Conservation (phyloP, 2,113 vertebrate species). For the Ginglymostoma cirratum region DNA sequence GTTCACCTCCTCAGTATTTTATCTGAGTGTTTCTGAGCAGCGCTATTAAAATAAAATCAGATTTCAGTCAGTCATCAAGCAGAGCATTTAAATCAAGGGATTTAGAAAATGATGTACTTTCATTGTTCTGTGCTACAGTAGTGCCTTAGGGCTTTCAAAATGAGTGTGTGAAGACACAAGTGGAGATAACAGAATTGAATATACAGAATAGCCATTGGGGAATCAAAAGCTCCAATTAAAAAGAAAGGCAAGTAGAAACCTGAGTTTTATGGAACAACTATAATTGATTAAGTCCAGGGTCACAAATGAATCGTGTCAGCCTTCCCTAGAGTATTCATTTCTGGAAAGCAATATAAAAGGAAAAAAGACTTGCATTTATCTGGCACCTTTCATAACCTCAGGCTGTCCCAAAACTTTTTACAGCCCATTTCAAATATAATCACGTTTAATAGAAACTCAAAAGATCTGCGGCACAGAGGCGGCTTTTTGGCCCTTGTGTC, state of each 20-base stretch:
- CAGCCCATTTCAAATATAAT: background rate
- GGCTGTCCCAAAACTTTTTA: background rate
- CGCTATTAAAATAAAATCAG: background rate
- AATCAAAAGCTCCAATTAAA: background rate
- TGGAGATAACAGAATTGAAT: background rate
- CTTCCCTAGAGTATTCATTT: background rate
- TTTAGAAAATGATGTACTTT: background rate
- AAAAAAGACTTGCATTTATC: background rate
- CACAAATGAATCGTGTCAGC: background rate
- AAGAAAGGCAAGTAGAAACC: constrained; percentile 7
- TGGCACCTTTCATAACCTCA: background rate
- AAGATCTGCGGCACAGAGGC: background rate
- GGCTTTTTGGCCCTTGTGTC: background rate
- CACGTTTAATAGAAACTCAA: background rate
- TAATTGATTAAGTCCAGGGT: background rate
- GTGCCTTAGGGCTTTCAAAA: background rate
- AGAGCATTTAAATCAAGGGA: background rate
- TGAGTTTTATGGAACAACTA: background rate
- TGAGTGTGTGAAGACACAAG: background rate
- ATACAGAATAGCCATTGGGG: background rate
- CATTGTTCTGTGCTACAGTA: background rate
- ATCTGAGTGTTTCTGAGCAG: background rate
- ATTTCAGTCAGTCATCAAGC: background rate
- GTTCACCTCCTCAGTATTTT: background rate
- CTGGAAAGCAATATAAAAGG: background rate